Base-by-base conservation (phyloP, 2,113 vertebrate genomes). In the Lasiurus cinereus region DNA sequence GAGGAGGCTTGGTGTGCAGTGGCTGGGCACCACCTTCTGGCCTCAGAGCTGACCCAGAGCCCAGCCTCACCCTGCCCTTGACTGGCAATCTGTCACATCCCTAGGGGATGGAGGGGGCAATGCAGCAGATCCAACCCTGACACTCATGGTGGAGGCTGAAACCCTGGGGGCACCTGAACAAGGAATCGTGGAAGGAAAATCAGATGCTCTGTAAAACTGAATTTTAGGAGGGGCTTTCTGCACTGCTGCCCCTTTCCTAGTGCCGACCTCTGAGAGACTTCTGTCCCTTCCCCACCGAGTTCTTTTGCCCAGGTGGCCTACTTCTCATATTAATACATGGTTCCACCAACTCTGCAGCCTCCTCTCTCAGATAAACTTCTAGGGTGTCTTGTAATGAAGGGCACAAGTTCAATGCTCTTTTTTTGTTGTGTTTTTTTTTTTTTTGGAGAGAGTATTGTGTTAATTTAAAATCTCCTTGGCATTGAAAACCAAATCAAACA, bases 1-100 rank as follows among this genome's bases (percentile, higher is more conserved):
- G 29, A 31, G 77, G 66, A 93, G 93, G 78, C 66, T 5, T 1
- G 8, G 79, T 31, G 79, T 56, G 52, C 90, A 4, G 73, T 10
- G 33, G 50, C 88, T 52, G 36, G 91, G 88, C 59, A 39, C 94
- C 67, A 80, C 91, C 93, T 94, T 94, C 92, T 76, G 95, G 80
- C 76, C 80, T 69, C 0, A 21, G 62, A 80, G 67, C 54, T 94
- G 95, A 96, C 94, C 90, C 66, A 0, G 36, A 66, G 31, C 64
- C 5, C 29, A n/a, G 15, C 13, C 6, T 6, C 11, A 18, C 80
- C 43, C 62, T 31, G 11, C 9, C 78, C 48, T 66, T 21, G 2
- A 50, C 70, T 1, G n/a, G 50, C 27, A 16, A 22, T 54, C 76
- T 5, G 74, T 64, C n/a, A 22, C 86, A 54, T 70, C 88, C 80